Conservation (phyloP, 2,888 invertebrate species). For the Dynastes tityus region DNA sequence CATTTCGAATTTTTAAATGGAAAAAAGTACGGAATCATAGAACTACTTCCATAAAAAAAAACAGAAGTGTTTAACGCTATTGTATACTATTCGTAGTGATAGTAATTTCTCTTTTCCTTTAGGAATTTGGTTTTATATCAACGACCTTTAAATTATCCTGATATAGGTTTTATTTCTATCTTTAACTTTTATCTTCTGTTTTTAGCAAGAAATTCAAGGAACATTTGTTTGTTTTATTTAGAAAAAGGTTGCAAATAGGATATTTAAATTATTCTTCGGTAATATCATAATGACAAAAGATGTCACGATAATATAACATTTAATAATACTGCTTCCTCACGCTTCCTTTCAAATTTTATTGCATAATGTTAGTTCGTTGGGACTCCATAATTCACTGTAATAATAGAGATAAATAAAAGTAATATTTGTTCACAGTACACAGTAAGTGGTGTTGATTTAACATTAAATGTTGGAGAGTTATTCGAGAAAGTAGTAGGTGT, state of each 20-base stretch:
- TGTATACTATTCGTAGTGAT: too few species aligned
- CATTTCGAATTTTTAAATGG: neutral
- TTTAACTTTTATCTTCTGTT: too few species aligned
- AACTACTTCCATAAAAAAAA: too few species aligned
- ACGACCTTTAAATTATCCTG: too few species aligned
- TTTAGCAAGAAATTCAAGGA: too few species aligned
- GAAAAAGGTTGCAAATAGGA: too few species aligned
- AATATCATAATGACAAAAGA: neutral
- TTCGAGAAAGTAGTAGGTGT: slow-evolving; percentile 40
- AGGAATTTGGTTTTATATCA: too few species aligned
- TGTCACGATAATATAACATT: neutral
- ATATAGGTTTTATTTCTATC: too few species aligned
- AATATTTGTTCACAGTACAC: slow-evolving; percentile 11
- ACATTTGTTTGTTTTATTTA: too few species aligned
- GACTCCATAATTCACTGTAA: slow-evolving; percentile 14
- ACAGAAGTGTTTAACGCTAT: too few species aligned
- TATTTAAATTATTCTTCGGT: too few species aligned
- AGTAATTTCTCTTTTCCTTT: too few species aligned
- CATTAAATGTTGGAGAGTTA: slow-evolving; percentile 28
- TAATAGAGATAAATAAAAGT: slow-evolving; percentile 27
- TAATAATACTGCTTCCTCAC: neutral
- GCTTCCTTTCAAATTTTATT: slow-evolving; percentile 21
- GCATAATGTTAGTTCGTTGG: neutral
- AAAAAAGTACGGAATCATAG: neutral
- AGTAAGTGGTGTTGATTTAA: slow-evolving; percentile 25